Base-by-base conservation (phyloP, 37 sponge, comb jelly and placozoan species). In the Diacarnus erythraeanus region DNA sequence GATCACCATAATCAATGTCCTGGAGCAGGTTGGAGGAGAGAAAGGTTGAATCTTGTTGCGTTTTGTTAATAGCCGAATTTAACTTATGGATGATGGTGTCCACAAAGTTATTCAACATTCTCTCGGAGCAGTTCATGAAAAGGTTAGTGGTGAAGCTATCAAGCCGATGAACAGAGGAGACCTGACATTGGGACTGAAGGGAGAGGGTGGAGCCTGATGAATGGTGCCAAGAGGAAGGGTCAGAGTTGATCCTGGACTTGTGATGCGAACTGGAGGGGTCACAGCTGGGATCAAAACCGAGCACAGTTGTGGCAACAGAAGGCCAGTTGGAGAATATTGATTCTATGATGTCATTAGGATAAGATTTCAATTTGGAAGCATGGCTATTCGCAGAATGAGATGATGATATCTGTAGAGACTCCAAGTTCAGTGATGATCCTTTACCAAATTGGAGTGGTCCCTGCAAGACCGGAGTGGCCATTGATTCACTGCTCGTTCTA, bases 271-370 rank as follows among this genome's bases (percentile, higher is more conserved):
- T 18, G 6, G 42, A 23, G 8, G 29, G 8, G 8, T 6, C 9
- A 27, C 6, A 61, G 21, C 6, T 8, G 21, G 25, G 20, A 44
- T 70, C 75, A 69, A 75, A 85, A 15, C 92, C 92, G 5, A 91
- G 61, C 1, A 91, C 65, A 0, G 87, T 86, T 4, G 84, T 42
- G 26, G 86, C 80, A 18, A 86, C 36, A 61, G 82, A 86, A 0
- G 87, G 76, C 92, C 92, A 91, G 72, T 78, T 86, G 6, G 76
- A 69, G 41, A 91, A 57, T 6, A 86, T 54, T 17, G 76, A 4
- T 26, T 26, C 9, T 0, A 85, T 12, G 23, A 40, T 71, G 42
- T 71, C 51, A 27, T 41, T 5, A 30, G 66, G 18, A 59, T n/a
- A n/a, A n/a, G n/a, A n/a, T n/a, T n/a, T n/a, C n/a, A n/a, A n/a